Percentiles rank a stretch among this genome's conserved stretches.
Evolutionary conservation across 2,113 vertebrate genomes (phyloP).

Genomic region (Dicrurus megarhynchus): DNA sequence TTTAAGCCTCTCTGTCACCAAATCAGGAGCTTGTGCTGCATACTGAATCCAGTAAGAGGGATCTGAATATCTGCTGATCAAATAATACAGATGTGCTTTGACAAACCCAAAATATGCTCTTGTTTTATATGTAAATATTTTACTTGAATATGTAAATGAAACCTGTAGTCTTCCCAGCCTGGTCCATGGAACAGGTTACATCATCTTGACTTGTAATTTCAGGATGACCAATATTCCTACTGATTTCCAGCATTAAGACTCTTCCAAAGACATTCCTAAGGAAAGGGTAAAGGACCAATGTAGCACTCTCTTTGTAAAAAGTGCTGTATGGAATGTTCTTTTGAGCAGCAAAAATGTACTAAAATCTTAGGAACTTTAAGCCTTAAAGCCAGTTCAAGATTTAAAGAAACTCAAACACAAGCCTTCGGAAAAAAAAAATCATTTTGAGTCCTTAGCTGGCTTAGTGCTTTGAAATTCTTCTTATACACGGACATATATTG

Average conservation of each 20-base stretch:
- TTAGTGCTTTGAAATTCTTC: background rate
- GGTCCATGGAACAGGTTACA: background rate
- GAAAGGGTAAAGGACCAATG: background rate
- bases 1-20: background rate
- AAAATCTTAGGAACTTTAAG: background rate
- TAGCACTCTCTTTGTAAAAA: background rate
- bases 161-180: background rate
- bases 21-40: background rate
- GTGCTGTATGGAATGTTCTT: background rate
- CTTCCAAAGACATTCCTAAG: background rate
- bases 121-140: background rate
- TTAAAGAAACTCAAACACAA: background rate
- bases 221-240: background rate
- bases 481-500: background rate
- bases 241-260: background rate
- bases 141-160: background rate
- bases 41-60: background rate
- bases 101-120: background rate
- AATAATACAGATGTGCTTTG: background rate
- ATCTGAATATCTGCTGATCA: background rate
- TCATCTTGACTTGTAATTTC: background rate
- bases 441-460: background rate
- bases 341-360: background rate
- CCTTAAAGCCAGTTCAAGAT: background rate
- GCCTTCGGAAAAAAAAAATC: background rate